phyloP scores from a whole-genome alignment of 2,113 vertebrate genomes.

The Syngnathus scovelli region DNA sequence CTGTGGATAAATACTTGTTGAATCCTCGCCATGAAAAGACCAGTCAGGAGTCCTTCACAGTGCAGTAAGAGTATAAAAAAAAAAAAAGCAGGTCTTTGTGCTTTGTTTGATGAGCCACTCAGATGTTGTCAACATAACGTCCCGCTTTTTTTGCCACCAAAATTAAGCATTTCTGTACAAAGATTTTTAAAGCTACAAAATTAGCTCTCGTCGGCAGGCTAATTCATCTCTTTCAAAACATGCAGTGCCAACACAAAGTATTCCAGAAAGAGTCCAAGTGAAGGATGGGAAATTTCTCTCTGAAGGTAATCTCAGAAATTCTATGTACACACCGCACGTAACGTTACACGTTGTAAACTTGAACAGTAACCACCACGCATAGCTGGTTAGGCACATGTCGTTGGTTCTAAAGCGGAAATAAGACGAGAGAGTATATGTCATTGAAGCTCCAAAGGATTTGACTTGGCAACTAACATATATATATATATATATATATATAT shows the following conservation, averaged over 20 bases:
- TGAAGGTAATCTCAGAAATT: constrained; percentile 53
- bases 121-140: constrained; percentile 27
- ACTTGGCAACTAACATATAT: constrained; percentile 53
- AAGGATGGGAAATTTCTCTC: constrained; percentile 36
- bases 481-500: constrained; percentile 35
- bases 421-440: constrained; percentile 29
- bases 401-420: constrained; percentile 61
- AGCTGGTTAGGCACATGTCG: constrained; percentile 76
- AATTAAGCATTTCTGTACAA: constrained; percentile 38
- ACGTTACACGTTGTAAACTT: constrained; percentile 60
- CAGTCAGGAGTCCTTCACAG: constrained; percentile 68
- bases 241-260: constrained; percentile 62
- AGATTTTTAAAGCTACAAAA: constrained; percentile 60
- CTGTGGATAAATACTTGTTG: constrained; percentile 32
- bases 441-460: constrained; percentile 54
- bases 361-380: constrained; percentile 67
- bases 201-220: constrained; percentile 25
- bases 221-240: constrained; percentile 47
- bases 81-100: constrained; percentile 66
- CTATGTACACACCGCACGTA: constrained; percentile 54
- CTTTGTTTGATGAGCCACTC: constrained; percentile 56
- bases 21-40: constrained; percentile 30
- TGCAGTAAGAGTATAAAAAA: constrained; percentile 57
- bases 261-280: constrained; percentile 54
- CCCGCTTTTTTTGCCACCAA: constrained; percentile 16